Conservation (phyloP, 23 tunicate species). For the Ciona savignyi region DNA sequence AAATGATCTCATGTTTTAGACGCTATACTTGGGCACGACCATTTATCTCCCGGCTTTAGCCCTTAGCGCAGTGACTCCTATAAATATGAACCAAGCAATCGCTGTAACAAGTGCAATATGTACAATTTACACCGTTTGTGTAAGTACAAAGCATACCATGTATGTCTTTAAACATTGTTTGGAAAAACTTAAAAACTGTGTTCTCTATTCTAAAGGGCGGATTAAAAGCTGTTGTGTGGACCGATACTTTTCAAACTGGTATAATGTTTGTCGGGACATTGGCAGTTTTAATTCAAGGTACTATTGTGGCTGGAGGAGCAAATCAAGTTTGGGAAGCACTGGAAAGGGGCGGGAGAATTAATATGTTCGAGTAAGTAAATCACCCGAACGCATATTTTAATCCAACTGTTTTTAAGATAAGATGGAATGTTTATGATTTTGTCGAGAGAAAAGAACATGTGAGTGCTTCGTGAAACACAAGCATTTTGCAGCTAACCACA, state of each 20-base stretch:
- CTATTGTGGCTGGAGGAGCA: slow-evolving; percentile 2
- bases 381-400: too few relatives aligned
- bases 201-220: too few relatives aligned
- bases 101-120: slow-evolving; percentile 23
- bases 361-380: not conserved
- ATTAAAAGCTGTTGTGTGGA: slow-evolving; percentile 5
- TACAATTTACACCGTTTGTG: slow-evolving; percentile 33
- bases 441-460: too few relatives aligned
- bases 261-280: slow-evolving; percentile 3
- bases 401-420: too few relatives aligned
- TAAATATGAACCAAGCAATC: slow-evolving; percentile 6
- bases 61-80: slow-evolving; percentile 35
- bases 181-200: too few relatives aligned
- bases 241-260: not conserved
- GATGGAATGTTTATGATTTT: too few relatives aligned
- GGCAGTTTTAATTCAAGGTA: not conserved
- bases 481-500: too few relatives aligned
- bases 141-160: too few relatives aligned
- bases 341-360: slow-evolving; percentile 2
- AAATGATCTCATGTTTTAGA: too few relatives aligned
- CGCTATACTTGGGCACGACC: slow-evolving; percentile 23
- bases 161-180: too few relatives aligned
- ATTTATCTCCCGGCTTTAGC: slow-evolving; percentile 37
- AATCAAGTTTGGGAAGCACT: not conserved
- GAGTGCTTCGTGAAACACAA: too few relatives aligned